Evolutionary conservation across 2,888 invertebrate genomes (phyloP).

Genomic region (Petrolisthes cinctipes): DNA sequence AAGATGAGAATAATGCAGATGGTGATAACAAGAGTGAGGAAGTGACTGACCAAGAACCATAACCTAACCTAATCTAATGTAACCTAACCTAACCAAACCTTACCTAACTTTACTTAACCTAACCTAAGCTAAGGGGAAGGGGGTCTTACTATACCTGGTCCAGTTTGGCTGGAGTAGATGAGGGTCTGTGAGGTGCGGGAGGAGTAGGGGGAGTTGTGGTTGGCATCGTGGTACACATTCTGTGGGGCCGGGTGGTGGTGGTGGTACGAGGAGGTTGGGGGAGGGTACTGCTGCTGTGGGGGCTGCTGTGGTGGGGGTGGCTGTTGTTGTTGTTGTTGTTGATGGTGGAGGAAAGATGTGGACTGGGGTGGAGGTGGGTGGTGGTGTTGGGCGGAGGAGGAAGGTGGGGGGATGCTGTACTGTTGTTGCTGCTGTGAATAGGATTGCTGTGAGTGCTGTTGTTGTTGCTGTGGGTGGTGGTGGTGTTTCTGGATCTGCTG

Average conservation of each 20-base stretch:
- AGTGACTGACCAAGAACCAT: too few species aligned
- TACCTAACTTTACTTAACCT: too few species aligned
- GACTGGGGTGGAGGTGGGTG: slow-evolving; percentile 37
- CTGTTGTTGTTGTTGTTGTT: slow-evolving; percentile 42
- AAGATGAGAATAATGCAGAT: too few species aligned
- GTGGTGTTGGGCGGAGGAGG: slow-evolving; percentile 51
- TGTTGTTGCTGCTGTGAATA: slow-evolving; percentile 42
- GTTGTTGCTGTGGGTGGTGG: slow-evolving; percentile 15
- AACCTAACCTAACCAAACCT: too few species aligned
- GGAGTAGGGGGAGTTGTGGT: slow-evolving; percentile 64
- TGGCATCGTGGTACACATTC: slow-evolving; percentile 59
- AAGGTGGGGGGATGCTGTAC: slow-evolving; percentile 47
- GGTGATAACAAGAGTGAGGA: too few species aligned
- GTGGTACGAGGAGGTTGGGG: slow-evolving; percentile 35
- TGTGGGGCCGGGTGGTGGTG: slow-evolving; percentile 50
- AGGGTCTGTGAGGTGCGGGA: slow-evolving; percentile 56
- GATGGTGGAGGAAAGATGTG: slow-evolving; percentile 48
- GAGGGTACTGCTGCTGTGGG: slow-evolving; percentile 31
- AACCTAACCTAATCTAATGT: too few species aligned
- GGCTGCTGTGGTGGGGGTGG: slow-evolving; percentile 44
- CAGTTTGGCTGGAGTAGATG: slow-evolving; percentile 62
- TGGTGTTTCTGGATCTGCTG: slow-evolving; percentile 47
- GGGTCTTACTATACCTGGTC: slow-evolving; percentile 46
- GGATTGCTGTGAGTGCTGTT: slow-evolving; percentile 32
- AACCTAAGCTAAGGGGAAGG: neutral